These are phyloP conservation scores for Sclerodermus sp. DNA, from an alignment of 2,888 invertebrate genomes.

Conservation along the genomic window DNA sequence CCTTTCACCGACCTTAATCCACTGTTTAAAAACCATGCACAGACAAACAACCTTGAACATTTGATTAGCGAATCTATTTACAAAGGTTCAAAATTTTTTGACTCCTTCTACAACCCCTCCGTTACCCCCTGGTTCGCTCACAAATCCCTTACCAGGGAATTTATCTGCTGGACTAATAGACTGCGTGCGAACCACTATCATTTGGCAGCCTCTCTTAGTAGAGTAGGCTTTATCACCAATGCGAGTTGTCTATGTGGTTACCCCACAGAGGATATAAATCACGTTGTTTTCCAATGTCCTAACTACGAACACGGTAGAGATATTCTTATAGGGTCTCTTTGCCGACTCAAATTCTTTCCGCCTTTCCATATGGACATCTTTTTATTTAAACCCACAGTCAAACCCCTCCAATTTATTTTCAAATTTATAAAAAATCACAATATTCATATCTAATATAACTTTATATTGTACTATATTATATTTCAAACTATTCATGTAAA, in stretches of 20 bases:
- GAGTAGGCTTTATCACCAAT: conserved; percentile 61
- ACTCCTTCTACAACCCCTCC: background rate
- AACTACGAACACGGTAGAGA: too few species aligned
- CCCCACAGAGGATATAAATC: too few species aligned
- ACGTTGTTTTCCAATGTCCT: too few species aligned
- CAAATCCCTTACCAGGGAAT: background rate
- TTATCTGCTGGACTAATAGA: background rate
- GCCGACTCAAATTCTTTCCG: too few species aligned
- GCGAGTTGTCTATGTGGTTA: conserved; percentile 61
- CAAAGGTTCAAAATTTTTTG: background rate
- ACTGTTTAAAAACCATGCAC: background rate
- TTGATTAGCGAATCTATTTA: background rate
- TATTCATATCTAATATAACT: too few species aligned
- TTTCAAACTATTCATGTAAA: too few species aligned
- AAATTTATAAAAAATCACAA: too few species aligned
- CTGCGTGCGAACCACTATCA: background rate
- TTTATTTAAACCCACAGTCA: too few species aligned
- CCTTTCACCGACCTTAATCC: background rate
- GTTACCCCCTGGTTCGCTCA: background rate
- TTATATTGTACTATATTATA: too few species aligned
- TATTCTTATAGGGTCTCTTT: too few species aligned
- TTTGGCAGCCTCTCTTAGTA: background rate
- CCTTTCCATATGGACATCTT: too few species aligned
- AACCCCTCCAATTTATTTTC: too few species aligned
- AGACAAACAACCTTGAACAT: background rate